Conservation (phyloP, 2,888 invertebrate species). For the Gortyna flavago region DNA sequence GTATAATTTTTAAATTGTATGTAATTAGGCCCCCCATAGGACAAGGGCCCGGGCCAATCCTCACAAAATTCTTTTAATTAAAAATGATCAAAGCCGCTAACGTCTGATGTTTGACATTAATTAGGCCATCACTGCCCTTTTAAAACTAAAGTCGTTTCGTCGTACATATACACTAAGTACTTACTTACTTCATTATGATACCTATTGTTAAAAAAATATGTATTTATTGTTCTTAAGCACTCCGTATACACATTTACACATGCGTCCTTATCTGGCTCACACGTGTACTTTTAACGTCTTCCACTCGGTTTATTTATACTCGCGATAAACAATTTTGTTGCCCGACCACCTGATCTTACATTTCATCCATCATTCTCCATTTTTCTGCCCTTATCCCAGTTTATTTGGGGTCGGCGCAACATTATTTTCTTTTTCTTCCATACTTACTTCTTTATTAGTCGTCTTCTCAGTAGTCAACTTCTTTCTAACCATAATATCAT, state of each 20-base stretch:
- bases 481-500: neutral
- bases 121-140: neutral
- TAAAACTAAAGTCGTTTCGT: slow-evolving; percentile 10
- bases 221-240: slow-evolving; percentile 10
- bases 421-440: neutral
- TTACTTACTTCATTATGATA: neutral
- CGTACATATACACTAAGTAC: neutral
- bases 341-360: slow-evolving; percentile 45
- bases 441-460: neutral
- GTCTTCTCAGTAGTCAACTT: neutral
- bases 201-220: slow-evolving; percentile 15
- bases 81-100: neutral
- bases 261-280: slow-evolving; percentile 47
- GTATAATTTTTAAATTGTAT: neutral
- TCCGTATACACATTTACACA: slow-evolving; percentile 4
- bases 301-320: slow-evolving; percentile 61
- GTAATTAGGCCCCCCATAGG: slow-evolving; percentile 8
- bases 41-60: neutral
- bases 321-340: slow-evolving; percentile 58
- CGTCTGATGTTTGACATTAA: slow-evolving; percentile 13
- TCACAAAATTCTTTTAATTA: slow-evolving; percentile 29
- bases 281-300: slow-evolving; percentile 57
- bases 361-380: neutral
- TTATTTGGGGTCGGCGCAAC: neutral
- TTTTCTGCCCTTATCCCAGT: neutral